Evolutionary conservation across 2,113 vertebrate genomes (phyloP).

Genomic region (Sturnira hondurensis): DNA sequence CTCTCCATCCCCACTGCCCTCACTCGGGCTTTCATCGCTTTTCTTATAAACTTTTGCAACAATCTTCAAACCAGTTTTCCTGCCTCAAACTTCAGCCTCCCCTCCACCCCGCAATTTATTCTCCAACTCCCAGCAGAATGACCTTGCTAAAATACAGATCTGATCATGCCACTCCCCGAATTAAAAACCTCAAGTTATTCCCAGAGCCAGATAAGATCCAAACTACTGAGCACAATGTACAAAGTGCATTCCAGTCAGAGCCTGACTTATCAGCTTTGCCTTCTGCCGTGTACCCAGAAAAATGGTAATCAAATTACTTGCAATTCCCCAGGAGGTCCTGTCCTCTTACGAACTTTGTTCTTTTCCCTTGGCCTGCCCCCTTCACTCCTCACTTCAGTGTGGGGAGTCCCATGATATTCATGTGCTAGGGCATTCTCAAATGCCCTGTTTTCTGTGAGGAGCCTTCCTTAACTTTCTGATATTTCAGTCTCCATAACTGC

Average conservation of each 20-base stretch:
- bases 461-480: neutral
- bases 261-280: neutral
- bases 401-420: neutral
- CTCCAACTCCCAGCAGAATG: neutral
- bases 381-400: neutral
- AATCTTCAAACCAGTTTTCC: conserved; percentile 66
- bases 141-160: conserved; percentile 45
- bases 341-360: neutral
- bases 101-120: conserved; percentile 54
- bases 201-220: conserved; percentile 47
- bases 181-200: conserved; percentile 51
- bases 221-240: conserved; percentile 25
- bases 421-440: neutral
- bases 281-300: neutral
- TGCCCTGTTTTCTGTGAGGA: neutral
- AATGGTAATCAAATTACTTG: conserved; percentile 18
- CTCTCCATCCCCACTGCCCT: neutral
- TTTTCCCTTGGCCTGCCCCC: neutral
- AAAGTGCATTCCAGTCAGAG: neutral
- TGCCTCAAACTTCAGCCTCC: conserved; percentile 37
- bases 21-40: conserved; percentile 32
- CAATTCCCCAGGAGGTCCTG: neutral
- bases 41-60: conserved; percentile 31
- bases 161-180: conserved; percentile 32
- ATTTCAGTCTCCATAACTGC: neutral